Base-by-base conservation (phyloP, 1,140 invertebrate species). In the Lithobius niger region DNA sequence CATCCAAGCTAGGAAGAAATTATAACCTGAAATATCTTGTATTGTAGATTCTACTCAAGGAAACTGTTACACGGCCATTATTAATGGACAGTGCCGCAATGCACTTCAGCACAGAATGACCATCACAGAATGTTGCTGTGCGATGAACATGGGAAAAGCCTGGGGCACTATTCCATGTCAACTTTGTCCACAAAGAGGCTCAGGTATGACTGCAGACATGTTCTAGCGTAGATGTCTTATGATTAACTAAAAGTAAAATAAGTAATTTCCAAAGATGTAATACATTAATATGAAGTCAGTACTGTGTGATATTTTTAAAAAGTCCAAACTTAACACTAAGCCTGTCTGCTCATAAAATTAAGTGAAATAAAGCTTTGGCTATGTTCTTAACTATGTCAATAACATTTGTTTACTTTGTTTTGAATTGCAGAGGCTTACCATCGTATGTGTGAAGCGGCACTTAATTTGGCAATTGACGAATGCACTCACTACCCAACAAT, bases 51-150 rank as follows among this genome's bases (percentile, higher is more conserved):
- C 83, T 6, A 71, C 84, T 56, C 83, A 87, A 69, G 84, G 84
- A n/a, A 77, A 78, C 54, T 92, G 88, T 67, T 92, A 79, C 66
- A 82, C 82, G 6, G 76, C 80, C 56, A 69, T 87, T 25, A 68
- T 76, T 19, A 76, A 77, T 52, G 81, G 81, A 3, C 77, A 80
- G 54, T 90, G 86, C 66, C 71, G 75, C 22, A 81, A 83, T 63
- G 74, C 76, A 42, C 66, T 90, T 53, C 67, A 77, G 0, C 77
- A 85, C 62, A 70, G 79, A 55, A 69, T 89, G 21, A 88, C 86
- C 0, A 84, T 87, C 66, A 77, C 82, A 57, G 88, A 91, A 67
- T 92, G 88, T 64, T 93, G 88, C 66, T 92, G 88, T 69, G 84
- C 84, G 1, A 81, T 84, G 65, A 89, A 89, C 63, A 89, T 90